Percentiles rank a stretch among this genome's conserved stretches.
Evolutionary conservation across 2,113 vertebrate genomes (phyloP).

Genomic region (Nycticorax nycticorax): DNA sequence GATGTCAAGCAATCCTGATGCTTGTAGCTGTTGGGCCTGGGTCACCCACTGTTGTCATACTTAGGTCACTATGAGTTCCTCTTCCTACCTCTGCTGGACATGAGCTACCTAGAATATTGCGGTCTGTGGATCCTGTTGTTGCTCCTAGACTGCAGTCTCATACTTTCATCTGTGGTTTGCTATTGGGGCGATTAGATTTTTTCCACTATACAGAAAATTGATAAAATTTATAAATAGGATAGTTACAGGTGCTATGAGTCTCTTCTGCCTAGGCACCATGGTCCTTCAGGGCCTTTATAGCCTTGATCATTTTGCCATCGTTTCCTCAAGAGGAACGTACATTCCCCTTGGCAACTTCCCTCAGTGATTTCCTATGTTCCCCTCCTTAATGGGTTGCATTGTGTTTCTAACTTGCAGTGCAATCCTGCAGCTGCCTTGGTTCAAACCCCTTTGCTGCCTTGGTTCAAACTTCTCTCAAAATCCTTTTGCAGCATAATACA

Average conservation of each 20-base stretch:
- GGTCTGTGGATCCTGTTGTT: not conserved
- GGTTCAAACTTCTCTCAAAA: not conserved
- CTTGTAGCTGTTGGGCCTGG: not conserved
- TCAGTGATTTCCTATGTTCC: not conserved
- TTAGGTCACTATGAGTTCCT: not conserved
- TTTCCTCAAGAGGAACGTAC: not conserved
- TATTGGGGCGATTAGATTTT: not conserved
- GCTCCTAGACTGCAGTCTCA: not conserved
- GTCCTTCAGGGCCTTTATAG: not conserved
- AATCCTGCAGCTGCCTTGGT: not conserved
- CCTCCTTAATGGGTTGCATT: not conserved
- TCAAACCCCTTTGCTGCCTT: not conserved
- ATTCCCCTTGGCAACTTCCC: not conserved
- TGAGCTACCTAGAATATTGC: not conserved
- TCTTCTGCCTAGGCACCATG: not conserved
- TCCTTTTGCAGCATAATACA: not conserved
- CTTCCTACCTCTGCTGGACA: not conserved
- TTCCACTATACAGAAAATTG: not conserved
- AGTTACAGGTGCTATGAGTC: not conserved
- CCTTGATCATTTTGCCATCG: not conserved
- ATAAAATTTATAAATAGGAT: not conserved
- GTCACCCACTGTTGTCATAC: not conserved
- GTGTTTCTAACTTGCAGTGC: not conserved
- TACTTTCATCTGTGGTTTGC: not conserved
- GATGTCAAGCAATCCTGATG: not conserved